These are phyloP conservation scores for Phoeniculus purpureus DNA, from an alignment of 2,797 vertebrate species.

Conservation along the genomic window DNA sequence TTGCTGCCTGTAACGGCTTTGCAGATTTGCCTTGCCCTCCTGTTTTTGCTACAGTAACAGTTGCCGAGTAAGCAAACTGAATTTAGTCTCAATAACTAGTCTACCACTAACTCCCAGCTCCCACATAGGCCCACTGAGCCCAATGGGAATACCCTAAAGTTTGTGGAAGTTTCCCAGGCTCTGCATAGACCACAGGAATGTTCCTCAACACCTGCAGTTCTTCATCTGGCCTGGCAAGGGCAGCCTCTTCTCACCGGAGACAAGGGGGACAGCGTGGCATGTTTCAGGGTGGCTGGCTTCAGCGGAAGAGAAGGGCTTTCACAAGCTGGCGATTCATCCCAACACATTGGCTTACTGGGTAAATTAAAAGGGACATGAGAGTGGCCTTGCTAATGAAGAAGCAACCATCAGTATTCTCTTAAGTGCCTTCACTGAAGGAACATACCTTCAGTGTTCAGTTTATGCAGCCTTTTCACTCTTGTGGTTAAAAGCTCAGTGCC, in stretches of 20 bases:
- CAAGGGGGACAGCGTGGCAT: no score
- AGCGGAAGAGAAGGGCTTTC: conserved; percentile 38
- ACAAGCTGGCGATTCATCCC: background rate
- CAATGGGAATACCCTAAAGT: accelerated
- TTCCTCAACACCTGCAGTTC: background rate
- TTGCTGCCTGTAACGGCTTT: background rate
- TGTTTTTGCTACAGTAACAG: no score
- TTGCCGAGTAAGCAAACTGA: accelerated
- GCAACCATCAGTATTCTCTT: background rate
- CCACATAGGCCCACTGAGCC: accelerated
- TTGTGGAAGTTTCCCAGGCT: background rate
- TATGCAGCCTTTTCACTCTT: accelerated
- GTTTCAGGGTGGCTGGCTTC: background rate
- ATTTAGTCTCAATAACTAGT: background rate
- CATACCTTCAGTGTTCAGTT: background rate
- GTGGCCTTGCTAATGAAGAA: conserved; percentile 6
- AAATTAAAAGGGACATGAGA: background rate
- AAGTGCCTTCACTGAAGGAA: accelerated
- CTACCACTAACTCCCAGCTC: background rate
- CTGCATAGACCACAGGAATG: accelerated
- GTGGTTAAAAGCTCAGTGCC: background rate
- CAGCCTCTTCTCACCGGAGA: background rate
- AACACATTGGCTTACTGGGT: background rate
- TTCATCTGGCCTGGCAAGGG: background rate
- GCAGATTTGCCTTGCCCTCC: background rate